Conservation (phyloP, 2,888 invertebrate species). For the Ennomos quercinarius region DNA sequence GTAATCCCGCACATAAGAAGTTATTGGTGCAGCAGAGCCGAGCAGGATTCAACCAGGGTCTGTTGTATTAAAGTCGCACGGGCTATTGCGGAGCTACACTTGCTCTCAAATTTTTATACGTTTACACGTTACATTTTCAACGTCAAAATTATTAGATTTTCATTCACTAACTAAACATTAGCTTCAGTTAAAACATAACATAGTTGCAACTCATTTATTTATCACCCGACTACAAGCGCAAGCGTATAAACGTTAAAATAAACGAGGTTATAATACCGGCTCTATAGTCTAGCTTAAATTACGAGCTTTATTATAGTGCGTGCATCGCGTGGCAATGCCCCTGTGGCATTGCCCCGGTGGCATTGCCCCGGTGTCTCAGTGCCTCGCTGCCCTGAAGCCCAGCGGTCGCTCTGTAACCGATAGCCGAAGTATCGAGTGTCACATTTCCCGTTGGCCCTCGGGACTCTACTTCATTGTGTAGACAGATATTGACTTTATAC, state of each 20-base stretch:
- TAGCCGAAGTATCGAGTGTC: conserved; percentile 29
- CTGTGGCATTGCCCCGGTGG: background rate
- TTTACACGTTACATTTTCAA: too few relatives aligned
- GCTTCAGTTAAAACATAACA: too few relatives aligned
- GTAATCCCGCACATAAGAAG: too few relatives aligned
- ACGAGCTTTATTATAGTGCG: conserved; percentile 16
- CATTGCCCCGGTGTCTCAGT: background rate
- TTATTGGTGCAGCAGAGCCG: too few relatives aligned
- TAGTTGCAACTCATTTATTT: background rate
- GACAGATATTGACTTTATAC: conserved; percentile 28
- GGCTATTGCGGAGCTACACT: too few relatives aligned
- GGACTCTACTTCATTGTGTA: conserved; percentile 28
- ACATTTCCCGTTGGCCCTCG: conserved; percentile 28
- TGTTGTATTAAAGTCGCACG: too few relatives aligned
- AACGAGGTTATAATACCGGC: background rate
- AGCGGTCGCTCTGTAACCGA: conserved; percentile 25
- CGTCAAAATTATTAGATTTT: too few relatives aligned
- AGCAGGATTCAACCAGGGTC: too few relatives aligned
- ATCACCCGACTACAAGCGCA: conserved; percentile 1
- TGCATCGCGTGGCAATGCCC: conserved; percentile 4
- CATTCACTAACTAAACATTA: too few relatives aligned
- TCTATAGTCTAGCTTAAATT: conserved; percentile 5
- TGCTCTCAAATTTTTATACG: too few relatives aligned
- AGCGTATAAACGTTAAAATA: conserved; percentile 2
- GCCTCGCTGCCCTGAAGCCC: background rate